Conservation (phyloP, 2,888 invertebrate genomes). For the Autographa gamma region DNA sequence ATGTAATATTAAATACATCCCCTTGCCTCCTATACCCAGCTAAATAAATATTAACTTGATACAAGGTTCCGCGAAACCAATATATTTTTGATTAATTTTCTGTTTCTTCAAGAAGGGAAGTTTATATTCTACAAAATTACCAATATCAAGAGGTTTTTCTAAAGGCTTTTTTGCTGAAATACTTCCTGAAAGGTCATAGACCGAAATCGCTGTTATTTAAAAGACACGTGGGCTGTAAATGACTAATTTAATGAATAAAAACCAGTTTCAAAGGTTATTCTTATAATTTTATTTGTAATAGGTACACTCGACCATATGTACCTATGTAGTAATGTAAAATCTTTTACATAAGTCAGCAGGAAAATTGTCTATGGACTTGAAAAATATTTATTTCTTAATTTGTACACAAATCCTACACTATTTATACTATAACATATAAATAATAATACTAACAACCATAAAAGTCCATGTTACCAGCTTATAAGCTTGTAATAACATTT, state of each 20-base stretch:
- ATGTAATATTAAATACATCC: constrained; percentile 1
- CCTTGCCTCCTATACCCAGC: neutral
- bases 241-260: no score
- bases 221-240: no score
- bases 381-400: no score
- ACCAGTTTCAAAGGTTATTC: no score
- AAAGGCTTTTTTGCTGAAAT: neutral
- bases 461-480: neutral
- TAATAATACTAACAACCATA: neutral
- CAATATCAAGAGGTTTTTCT: neutral
- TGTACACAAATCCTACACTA: no score
- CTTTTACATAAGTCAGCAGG: no score
- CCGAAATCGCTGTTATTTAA: no score
- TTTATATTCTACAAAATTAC: neutral
- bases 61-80: neutral
- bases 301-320: no score
- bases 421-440: no score
- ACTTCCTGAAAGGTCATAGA: neutral
- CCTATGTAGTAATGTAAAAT: no score
- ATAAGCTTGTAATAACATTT: neutral
- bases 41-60: constrained; percentile 1
- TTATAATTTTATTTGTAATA: no score
- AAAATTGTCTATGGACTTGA: no score
- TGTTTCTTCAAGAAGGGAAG: constrained; percentile 1
- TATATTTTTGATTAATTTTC: neutral